Evolutionary conservation across 2,888 invertebrate genomes (phyloP).

Genomic region (Phoronis australis): DNA sequence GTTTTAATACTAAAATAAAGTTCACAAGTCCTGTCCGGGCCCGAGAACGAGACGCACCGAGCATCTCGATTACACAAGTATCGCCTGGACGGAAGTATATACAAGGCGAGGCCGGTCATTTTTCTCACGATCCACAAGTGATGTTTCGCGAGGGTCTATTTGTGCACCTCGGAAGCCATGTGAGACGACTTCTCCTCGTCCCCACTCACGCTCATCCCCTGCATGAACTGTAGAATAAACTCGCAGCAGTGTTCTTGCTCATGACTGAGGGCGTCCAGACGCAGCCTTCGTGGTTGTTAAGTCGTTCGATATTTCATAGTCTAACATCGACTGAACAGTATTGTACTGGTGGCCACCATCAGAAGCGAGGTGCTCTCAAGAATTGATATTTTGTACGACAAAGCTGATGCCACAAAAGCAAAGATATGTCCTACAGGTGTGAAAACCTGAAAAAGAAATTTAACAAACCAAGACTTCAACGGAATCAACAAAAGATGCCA

Average conservation of each 20-base stretch:
- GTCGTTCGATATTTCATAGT: conserved; percentile 69
- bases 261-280: conserved; percentile 60
- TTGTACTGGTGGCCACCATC: conserved; percentile 52
- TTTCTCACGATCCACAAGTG: conserved; percentile 73
- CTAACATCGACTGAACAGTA: conserved; percentile 79
- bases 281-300: conserved; percentile 57
- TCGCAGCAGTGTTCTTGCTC: conserved; percentile 82
- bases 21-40: too few species aligned
- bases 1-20: too few species aligned
- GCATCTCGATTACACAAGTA: too few species aligned
- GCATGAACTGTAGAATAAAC: conserved; percentile 81
- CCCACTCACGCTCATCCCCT: conserved; percentile 57
- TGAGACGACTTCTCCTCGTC: conserved; percentile 39
- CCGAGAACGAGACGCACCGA: too few species aligned
- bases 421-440: conserved; percentile 83
- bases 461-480: neutral
- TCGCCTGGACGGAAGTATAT: conserved; percentile 73
- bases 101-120: conserved; percentile 76
- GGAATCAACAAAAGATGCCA: too few species aligned
- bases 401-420: conserved; percentile 84
- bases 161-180: conserved; percentile 77
- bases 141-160: conserved; percentile 75
- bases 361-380: conserved; percentile 61
- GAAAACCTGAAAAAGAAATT: conserved; percentile 67
- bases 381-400: conserved; percentile 78